A percentile compares a stretch with the other conserved stretches of the same genome.
These are phyloP conservation scores for Athalia cordata DNA, from an alignment of 2,888 invertebrate species.

Conservation along the genomic window DNA sequence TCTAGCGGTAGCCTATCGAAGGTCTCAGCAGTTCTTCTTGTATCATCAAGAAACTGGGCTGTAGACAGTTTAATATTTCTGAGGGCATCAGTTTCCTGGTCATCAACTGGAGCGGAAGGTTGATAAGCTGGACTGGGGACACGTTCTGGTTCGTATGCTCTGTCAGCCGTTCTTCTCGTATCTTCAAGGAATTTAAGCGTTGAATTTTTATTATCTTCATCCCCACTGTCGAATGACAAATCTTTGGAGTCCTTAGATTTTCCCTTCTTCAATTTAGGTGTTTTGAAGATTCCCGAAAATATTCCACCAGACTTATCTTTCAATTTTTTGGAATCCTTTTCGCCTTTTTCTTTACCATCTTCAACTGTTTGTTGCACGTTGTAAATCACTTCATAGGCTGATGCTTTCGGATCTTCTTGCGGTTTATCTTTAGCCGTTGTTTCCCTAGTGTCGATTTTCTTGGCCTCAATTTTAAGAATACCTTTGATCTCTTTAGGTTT, in stretches of 20 bases:
- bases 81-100: constrained; percentile 47
- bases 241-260: constrained; percentile 67
- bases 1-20: constrained; percentile 55
- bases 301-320: constrained; percentile 67
- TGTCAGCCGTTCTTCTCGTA: constrained; percentile 55
- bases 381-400: constrained; percentile 64
- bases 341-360: constrained; percentile 54
- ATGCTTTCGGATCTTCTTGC: constrained; percentile 51
- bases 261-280: constrained; percentile 64
- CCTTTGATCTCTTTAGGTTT: constrained; percentile 45
- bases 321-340: constrained; percentile 59
- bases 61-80: constrained; percentile 67
- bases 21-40: constrained; percentile 76
- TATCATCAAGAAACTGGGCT: constrained; percentile 65
- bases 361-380: constrained; percentile 54
- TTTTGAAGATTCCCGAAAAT: constrained; percentile 69
- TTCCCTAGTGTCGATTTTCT: constrained; percentile 54
- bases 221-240: constrained; percentile 67
- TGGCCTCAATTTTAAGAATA: constrained; percentile 42
- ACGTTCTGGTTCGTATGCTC: constrained; percentile 37
- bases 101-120: constrained; percentile 46
- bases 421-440: constrained; percentile 53
- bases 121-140: constrained; percentile 14
- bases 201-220: constrained; percentile 62
- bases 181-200: constrained; percentile 60